Percentiles rank a stretch among this genome's conserved stretches.
These are phyloP conservation scores for Myripristis murdjan DNA, from an alignment of 2,797 vertebrate genomes.

Conservation along the genomic window DNA sequence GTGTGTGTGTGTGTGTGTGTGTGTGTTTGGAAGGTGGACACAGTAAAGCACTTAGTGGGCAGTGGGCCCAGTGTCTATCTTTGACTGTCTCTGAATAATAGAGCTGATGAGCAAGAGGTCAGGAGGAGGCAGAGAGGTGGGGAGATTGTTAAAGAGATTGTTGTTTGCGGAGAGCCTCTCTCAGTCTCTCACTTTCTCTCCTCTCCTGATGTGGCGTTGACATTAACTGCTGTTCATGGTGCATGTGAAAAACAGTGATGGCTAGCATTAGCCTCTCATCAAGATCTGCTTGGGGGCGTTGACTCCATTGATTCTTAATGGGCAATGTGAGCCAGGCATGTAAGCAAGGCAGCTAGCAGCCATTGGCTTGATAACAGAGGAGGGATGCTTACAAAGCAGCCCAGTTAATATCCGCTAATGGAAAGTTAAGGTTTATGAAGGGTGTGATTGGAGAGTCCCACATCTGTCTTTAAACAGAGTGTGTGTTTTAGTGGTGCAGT, in stretches of 20 bases:
- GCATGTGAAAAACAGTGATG: background rate
- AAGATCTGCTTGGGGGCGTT: background rate
- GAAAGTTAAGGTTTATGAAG: constrained; percentile 62
- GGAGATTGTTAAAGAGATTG: constrained; percentile 7
- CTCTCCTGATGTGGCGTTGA: background rate
- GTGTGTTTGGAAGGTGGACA: constrained; percentile 24
- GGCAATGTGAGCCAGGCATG: background rate
- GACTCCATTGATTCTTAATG: constrained; percentile 14
- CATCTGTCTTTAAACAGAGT: constrained; percentile 48
- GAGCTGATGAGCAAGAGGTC: constrained; percentile 41
- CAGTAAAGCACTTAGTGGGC: constrained; percentile 58
- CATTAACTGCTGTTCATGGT: background rate
- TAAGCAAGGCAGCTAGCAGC: constrained; percentile 4
- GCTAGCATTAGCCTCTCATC: background rate
- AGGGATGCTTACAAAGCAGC: constrained; percentile 27
- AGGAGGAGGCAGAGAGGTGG: constrained; percentile 30
- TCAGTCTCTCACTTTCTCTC: background rate
- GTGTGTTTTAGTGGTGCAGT: constrained; percentile 7
- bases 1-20: background rate
- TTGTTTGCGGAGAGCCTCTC: background rate
- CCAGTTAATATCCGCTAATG: constrained; percentile 50
- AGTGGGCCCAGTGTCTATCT: constrained; percentile 5
- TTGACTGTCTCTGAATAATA: constrained; percentile 35
- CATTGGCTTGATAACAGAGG: constrained; percentile 32
- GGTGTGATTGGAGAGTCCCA: constrained; percentile 63